These are phyloP conservation scores for Rissa tridactyla DNA, from an alignment of 2,113 vertebrate genomes.

Conservation along the genomic window DNA sequence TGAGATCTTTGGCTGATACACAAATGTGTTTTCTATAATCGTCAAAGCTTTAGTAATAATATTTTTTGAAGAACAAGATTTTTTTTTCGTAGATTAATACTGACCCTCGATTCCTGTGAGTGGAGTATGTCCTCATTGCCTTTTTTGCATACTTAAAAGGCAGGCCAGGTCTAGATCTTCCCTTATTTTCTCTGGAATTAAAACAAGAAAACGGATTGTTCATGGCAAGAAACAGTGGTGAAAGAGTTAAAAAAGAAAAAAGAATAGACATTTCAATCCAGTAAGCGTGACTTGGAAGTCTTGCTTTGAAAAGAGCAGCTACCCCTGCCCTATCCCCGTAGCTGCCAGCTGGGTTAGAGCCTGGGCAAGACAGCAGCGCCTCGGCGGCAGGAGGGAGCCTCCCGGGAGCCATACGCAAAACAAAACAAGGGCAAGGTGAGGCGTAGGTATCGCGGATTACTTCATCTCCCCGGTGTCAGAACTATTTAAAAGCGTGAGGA, in stretches of 20 bases:
- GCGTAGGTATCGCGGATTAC: neutral
- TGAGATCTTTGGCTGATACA: neutral
- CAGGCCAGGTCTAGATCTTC: neutral
- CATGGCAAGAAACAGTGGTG: neutral
- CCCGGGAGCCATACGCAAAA: neutral
- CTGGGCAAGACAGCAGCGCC: neutral
- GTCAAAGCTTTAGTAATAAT: neutral
- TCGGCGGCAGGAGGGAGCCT: neutral
- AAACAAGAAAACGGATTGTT: neutral
- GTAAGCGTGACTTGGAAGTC: neutral
- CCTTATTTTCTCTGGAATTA: neutral
- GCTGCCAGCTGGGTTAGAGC: neutral
- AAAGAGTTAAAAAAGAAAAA: neutral
- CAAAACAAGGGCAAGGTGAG: constrained; percentile 13
- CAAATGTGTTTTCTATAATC: neutral
- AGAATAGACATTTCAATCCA: neutral
- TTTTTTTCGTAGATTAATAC: neutral
- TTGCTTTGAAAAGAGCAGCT: neutral
- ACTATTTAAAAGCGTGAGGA: neutral
- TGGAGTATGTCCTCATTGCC: neutral
- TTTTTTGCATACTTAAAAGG: neutral
- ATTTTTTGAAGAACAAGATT: neutral
- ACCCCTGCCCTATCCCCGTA: neutral
- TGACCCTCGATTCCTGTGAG: neutral
- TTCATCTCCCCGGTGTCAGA: neutral